A percentile compares a stretch with the other conserved stretches of the same genome.
Conservation (phyloP, 2,888 invertebrate genomes). For the Tetrapedia diversipes region DNA sequence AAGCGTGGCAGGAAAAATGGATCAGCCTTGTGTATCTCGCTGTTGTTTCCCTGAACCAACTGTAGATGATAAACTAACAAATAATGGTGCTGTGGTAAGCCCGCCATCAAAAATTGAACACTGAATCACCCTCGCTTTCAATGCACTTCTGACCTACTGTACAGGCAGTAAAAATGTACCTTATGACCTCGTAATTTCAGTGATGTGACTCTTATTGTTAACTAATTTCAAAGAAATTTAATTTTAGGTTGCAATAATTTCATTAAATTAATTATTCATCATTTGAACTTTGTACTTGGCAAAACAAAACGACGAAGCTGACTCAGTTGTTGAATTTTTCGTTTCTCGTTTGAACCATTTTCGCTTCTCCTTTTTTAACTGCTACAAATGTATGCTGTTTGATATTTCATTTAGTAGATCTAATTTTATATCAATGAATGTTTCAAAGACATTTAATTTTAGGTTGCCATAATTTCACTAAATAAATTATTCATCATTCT, state of each 20-base stretch:
- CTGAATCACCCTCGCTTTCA: neutral
- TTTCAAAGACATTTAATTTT: neutral
- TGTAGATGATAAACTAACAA: neutral
- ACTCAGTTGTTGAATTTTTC: too few species aligned
- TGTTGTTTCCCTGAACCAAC: neutral
- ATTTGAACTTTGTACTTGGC: neutral
- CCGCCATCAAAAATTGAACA: neutral
- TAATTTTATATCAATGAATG: too few species aligned
- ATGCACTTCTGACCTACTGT: neutral
- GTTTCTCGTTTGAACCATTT: too few species aligned
- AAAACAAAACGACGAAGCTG: neutral
- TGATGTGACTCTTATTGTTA: neutral
- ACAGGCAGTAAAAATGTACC: conserved; percentile 3
- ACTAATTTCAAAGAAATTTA: conserved; percentile 3
- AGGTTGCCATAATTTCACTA: neutral
- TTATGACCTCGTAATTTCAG: neutral
- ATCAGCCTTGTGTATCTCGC: neutral
- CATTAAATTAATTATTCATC: conserved; percentile 15
- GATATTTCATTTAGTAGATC: too few species aligned
- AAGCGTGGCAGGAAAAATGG: neutral
- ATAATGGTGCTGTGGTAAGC: conserved; percentile 3
- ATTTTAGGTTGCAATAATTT: neutral
- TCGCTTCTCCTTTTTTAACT: too few species aligned
- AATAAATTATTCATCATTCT: conserved; percentile 4
- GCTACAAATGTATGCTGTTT: too few species aligned